Evolutionary conservation across 2,113 vertebrate genomes (phyloP), one percentile per base, ranked within the genome.

Genomic region (Anas platyrhynchos): DNA sequence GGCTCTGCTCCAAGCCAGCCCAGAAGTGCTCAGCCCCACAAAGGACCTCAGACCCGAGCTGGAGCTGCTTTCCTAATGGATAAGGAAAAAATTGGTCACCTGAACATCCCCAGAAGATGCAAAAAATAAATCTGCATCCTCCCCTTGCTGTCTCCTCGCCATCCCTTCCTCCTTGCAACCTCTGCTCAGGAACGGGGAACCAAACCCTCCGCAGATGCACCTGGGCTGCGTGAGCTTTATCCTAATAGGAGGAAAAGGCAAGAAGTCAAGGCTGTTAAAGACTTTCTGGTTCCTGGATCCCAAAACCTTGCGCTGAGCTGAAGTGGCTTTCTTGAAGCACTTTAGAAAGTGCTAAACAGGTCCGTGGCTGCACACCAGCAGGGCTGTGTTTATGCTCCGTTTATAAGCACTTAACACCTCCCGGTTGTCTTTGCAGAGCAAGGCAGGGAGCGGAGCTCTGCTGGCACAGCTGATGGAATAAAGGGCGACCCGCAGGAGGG

Each of bases 161-260:
- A 6, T 7, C 63, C 36, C 25, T 66, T 59, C 54, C 27, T 12
- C 58, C 23, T 26, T n/a, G 26, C 17, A 56, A n/a, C 3, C 73
- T 55, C 36, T 6, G 25, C 3, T 50, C 0, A 1, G 52, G 43
- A 44, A 25, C 31, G 7, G 67, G 65, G 81, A 72, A 56, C 11
- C 38, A 84, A 36, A 3, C 38, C 6, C 12, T 8, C 38, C 8
- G 1, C 1, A 4, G 13, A 56, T 16, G 43, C 68, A 26, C 73
- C 46, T 4, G 56, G 44, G 38, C 21, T 0, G 0, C 1, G 1
- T 1, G 0, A 14, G 21, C 15, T 73, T 92, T 63, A 34, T 46
- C 78, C 55, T 63, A 36, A 25, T 0, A 1, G 18, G 41, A 31
- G 54, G 46, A 48, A 66, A 63, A 79, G 22, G 55, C 61, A 68